phyloP scores from a whole-genome alignment of 37 sponge, comb jelly and placozoan genomes.

The Cliona cf. orientalis region DNA sequence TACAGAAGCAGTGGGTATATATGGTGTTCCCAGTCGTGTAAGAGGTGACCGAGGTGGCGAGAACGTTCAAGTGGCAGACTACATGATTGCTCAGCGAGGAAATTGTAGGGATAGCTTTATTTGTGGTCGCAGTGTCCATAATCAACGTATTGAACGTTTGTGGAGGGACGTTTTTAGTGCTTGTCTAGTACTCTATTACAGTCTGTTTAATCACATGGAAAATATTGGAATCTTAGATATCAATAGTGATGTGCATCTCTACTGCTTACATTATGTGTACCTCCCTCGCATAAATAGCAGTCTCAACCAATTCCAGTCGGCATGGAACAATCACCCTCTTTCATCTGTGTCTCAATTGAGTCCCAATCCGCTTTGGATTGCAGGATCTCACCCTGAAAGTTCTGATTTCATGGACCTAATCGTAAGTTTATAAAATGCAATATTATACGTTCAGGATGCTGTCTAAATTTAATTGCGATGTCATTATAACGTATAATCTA shows the following conservation, averaged over 20 bases:
- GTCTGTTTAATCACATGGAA: conserved; percentile 43
- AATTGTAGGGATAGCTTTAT: conserved; percentile 53
- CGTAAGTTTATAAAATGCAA: neutral
- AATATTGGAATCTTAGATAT: conserved; percentile 20
- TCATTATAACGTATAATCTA: too few species aligned
- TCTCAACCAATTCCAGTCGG: neutral
- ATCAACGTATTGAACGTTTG: conserved; percentile 65
- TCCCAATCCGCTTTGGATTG: conserved; percentile 36
- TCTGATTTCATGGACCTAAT: neutral
- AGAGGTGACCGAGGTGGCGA: conserved; percentile 22
- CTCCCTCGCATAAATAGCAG: conserved; percentile 33
- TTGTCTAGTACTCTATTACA: conserved; percentile 24
- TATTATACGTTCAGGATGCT: too few species aligned
- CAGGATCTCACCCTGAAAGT: neutral
- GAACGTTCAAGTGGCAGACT: conserved; percentile 12
- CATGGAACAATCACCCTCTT: conserved; percentile 29
- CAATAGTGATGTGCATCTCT: conserved; percentile 36
- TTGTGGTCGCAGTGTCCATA: conserved; percentile 64
- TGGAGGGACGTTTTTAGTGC: conserved; percentile 60
- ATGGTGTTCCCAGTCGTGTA: conserved; percentile 23
- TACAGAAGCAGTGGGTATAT: neutral
- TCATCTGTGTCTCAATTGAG: neutral
- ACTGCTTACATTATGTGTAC: conserved; percentile 51
- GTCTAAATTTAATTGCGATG: too few species aligned
- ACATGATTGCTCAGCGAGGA: conserved; percentile 44